A percentile compares a stretch with the other conserved stretches of the same genome.
phyloP scores from a whole-genome alignment of 2,797 vertebrate species.

The Smutsia temminckii region DNA sequence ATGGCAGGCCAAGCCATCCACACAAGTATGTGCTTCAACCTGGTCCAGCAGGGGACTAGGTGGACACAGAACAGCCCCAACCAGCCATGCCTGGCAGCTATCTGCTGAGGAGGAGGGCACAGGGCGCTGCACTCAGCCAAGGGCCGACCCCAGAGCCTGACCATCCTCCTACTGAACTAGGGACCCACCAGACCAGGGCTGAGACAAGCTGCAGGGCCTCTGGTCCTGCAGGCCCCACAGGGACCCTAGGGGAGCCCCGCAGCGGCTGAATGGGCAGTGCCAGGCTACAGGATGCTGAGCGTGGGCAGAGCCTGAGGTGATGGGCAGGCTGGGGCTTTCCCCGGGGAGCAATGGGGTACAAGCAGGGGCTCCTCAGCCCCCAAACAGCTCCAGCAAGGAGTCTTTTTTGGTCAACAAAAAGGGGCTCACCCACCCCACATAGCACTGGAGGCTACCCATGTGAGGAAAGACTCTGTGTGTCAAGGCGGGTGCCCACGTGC shows the following conservation, averaged over 20 bases:
- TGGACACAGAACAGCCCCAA: not conserved
- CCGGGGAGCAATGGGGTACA: not conserved
- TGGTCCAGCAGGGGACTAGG: not conserved
- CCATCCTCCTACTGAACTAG: not conserved
- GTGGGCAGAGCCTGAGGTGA: too few species aligned
- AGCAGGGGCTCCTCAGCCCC: too few species aligned
- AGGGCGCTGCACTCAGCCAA: too few species aligned
- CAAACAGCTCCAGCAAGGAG: not conserved
- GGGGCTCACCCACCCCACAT: too few species aligned
- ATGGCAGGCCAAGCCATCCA: not conserved
- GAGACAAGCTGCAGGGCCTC: not conserved
- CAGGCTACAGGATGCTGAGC: too few species aligned
- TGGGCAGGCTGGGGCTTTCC: too few species aligned
- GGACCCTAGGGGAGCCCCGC: too few species aligned
- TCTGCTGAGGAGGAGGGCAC: accelerated
- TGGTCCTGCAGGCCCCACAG: not conserved
- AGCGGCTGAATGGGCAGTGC: not conserved
- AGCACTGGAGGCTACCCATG: too few species aligned
- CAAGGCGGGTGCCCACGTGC: not conserved
- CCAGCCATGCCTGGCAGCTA: not conserved
- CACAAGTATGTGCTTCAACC: constrained; percentile 22
- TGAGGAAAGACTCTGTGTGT: not conserved
- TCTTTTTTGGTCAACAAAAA: not conserved
- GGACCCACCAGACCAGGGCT: not conserved
- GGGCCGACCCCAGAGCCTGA: not conserved